Conservation (phyloP, 2,888 invertebrate genomes). For the Drymonia ruficornis region DNA sequence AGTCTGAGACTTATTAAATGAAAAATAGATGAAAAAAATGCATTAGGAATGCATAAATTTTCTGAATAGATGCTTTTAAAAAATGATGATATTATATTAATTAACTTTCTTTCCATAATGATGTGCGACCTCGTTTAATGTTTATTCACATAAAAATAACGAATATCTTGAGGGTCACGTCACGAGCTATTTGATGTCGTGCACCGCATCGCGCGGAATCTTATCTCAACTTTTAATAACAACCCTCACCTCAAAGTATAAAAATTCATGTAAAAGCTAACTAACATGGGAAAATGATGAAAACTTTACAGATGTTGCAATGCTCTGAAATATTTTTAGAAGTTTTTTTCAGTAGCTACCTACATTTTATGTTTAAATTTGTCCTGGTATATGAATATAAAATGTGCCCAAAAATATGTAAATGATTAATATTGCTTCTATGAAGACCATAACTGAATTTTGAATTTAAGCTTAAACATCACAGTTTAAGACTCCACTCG, state of each 20-base stretch:
- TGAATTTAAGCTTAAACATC: too few relatives aligned
- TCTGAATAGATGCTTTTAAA: too few relatives aligned
- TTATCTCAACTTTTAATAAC: constrained; percentile 74
- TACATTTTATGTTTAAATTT: background rate
- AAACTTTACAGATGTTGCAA: constrained; percentile 38
- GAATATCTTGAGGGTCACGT: constrained; percentile 50
- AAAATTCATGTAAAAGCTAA: constrained; percentile 63
- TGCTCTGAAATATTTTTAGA: constrained; percentile 27
- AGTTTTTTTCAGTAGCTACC: background rate
- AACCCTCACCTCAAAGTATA: constrained; percentile 52
- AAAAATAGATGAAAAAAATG: too few relatives aligned
- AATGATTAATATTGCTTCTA: too few relatives aligned
- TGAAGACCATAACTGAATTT: too few relatives aligned
- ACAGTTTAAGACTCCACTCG: too few relatives aligned
- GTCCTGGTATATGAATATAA: too few relatives aligned
- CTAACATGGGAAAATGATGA: constrained; percentile 42
- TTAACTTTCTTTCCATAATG: constrained; percentile 19
- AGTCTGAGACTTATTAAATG: too few relatives aligned
- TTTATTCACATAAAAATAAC: constrained; percentile 28
- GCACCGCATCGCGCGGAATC: constrained; percentile 60
- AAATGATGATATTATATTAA: background rate
- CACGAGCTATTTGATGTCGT: constrained; percentile 58
- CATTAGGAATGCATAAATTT: too few relatives aligned
- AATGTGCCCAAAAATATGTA: too few relatives aligned
- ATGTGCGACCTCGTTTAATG: constrained; percentile 37